Conservation (phyloP, 1,140 invertebrate species). For the Drosophila miranda region DNA sequence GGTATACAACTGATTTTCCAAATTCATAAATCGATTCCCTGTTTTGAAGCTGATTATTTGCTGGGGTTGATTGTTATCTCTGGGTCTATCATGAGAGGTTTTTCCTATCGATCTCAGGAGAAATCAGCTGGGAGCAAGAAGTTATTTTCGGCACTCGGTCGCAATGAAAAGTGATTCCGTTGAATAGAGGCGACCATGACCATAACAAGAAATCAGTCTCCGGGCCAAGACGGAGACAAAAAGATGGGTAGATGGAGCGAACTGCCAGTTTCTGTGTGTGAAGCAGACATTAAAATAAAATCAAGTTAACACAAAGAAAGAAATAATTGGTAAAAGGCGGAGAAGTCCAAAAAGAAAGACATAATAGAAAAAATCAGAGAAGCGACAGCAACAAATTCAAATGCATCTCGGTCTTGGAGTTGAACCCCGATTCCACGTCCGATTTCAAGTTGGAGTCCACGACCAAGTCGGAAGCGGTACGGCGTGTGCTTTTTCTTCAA, state of each 20-base stretch:
- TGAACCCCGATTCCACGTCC: constrained; percentile 13
- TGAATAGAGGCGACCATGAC: constrained; percentile 49
- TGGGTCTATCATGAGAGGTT: too few species aligned
- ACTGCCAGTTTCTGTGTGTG: background rate
- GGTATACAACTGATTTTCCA: background rate
- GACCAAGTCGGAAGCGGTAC: constrained; percentile 35
- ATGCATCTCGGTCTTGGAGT: constrained; percentile 8
- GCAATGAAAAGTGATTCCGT: constrained; percentile 57
- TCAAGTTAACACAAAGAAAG: constrained; percentile 64
- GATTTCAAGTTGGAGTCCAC: constrained; percentile 3
- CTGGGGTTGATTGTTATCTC: too few species aligned
- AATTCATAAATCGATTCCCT: constrained; percentile 26
- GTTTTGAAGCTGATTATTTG: background rate
- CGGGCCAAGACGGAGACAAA: constrained; percentile 13
- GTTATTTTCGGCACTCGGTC: constrained; percentile 29
- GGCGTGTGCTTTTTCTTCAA: constrained; percentile 67
- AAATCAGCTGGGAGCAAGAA: constrained; percentile 51
- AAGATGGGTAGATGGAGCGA: constrained; percentile 2
- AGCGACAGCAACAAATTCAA: background rate
- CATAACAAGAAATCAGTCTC: constrained; percentile 63
- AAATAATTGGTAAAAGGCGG: constrained; percentile 43
- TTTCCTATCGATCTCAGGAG: constrained; percentile 29
- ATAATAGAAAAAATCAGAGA: constrained; percentile 38
- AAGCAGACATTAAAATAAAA: constrained; percentile 69
- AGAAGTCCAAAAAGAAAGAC: constrained; percentile 35